Evolutionary conservation across 2,797 vertebrate species (phyloP), one percentile per base, ranked within the genome.

Genomic region (Nyctalus aviator): DNA sequence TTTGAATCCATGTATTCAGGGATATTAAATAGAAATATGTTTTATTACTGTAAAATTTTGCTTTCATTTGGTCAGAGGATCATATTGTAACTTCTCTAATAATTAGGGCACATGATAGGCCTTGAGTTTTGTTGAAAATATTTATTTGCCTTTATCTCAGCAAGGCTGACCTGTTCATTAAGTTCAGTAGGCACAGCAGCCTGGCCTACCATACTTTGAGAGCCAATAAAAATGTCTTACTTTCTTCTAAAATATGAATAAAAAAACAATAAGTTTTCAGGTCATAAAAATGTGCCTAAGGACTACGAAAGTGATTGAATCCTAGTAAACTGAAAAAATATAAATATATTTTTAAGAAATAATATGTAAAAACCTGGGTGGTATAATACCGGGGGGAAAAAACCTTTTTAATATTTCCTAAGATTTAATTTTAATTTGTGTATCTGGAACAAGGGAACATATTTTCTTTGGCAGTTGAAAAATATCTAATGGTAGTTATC

Each of bases 401-500:
- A 46, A 75, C 11, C 11, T 27, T 86, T 79, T 77, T 77, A 8
- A 32, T 71, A n/a, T 79, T 93, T 35, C 3, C 6, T 55, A 78
- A 69, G 21, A 75, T 84, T 73, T 81, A 41, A 75, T 59, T 83
- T 82, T 90, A 68, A 84, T 91, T 73, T 92, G 23, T 71, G 13
- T 71, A 88, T 66, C 35, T 77, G 78, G 11, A 84, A 79, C 5
- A 73, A 92, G 12, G 20, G 46, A 85, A 35, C 23, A 37, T 55
- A 82, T 78, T 92, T 92, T 93, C 46, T 87, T 91, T 41, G 25
- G 11, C 21, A 37, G 15, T 7, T 94, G 41, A 81, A 79, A 79
- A 88, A 30, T 75, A 50, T 94, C 46, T 76, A 46, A 71, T 83
- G 25, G 64, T 8, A 55, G 20, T 21, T 55, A 55, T 55, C 20